Base-by-base conservation (phyloP, 2,797 vertebrate species). In the Microchirus variegatus region DNA sequence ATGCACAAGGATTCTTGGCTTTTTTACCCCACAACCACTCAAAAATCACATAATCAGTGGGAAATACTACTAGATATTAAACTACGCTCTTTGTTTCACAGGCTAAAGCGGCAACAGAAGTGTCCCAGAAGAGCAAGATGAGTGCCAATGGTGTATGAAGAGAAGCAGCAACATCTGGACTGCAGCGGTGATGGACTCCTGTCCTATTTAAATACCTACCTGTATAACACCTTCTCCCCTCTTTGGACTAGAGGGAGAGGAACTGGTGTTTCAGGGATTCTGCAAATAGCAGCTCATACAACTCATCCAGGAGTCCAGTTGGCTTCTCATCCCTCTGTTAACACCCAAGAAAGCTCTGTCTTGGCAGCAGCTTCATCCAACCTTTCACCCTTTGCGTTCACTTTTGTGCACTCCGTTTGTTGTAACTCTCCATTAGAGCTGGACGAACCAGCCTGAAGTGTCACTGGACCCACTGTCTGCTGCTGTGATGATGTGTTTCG, bases 41-140 rank as follows among this genome's bases (percentile, higher is more conserved):
- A 22, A 22, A 22, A 22, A 22, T 22, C 1, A 22, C 22, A 22
- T 22, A 22, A 7, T 31, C 31, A 8, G 31, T 42, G 36, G 2
- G 12, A 44, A 55, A 44, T 0, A 15, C 0, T 18, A 22, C 0
- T 18, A 22, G 18, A 35, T 41, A 3, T 13, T 35, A n/a, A 46
- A 40, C 15, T 42, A 6, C 56, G 0, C 17, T 46, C 12, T 61
- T 10, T 70, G 38, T 42, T 60, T 37, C 17, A 41, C 87, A 94
- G 93, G 91, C 91, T 51, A 93, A 94, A 88, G 91, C 86, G 10
- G 92, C 93, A 10, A 82, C 89, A 36, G 91, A 93, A 44, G 67
- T 90, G 48, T 70, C 90, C 18, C 92, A 92, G 82, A 93, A 93
- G 78, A 91, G 84, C 80, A 94, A 94, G 81, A 93, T 93, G 76